Evolutionary conservation across 1,140 invertebrate genomes (phyloP).

Genomic region (Zophobas atratus): DNA sequence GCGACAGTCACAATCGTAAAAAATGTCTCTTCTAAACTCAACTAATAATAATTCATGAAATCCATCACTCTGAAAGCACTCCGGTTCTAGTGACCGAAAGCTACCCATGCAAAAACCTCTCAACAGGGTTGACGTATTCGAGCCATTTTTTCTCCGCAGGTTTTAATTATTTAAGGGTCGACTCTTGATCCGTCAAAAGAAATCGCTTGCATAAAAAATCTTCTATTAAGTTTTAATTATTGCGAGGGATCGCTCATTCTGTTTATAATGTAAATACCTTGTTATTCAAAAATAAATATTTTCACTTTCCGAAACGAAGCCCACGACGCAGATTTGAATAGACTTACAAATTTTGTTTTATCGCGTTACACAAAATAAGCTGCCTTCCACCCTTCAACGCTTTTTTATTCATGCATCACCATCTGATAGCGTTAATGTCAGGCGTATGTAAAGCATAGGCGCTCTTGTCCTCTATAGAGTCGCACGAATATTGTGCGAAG

Average conservation of each 20-base stretch:
- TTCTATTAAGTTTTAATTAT: constrained; percentile 36
- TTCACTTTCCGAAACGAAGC: background rate
- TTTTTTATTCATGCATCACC: background rate
- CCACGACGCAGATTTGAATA: background rate
- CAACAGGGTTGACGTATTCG: constrained; percentile 21
- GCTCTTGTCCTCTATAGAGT: background rate
- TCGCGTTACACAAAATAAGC: background rate
- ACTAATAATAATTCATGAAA: constrained; percentile 8
- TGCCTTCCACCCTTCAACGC: background rate
- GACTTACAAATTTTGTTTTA: background rate
- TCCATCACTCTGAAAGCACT: background rate
- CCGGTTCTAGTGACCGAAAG: background rate
- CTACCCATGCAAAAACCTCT: constrained; percentile 11
- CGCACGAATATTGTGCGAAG: background rate
- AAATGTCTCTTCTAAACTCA: background rate
- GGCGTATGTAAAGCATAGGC: background rate
- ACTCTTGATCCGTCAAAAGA: constrained; percentile 16
- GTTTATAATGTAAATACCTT: constrained; percentile 8
- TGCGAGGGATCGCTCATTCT: constrained; percentile 4
- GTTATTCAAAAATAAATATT: background rate
- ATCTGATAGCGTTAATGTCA: background rate
- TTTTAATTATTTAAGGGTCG: constrained; percentile 29
- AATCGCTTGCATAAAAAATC: constrained; percentile 30
- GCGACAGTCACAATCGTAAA: background rate
- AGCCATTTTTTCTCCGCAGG: constrained; percentile 2